Evolutionary conservation across 2,888 invertebrate species (phyloP), one percentile per base, ranked within the genome.

Genomic region (Miltochrista miniata): DNA sequence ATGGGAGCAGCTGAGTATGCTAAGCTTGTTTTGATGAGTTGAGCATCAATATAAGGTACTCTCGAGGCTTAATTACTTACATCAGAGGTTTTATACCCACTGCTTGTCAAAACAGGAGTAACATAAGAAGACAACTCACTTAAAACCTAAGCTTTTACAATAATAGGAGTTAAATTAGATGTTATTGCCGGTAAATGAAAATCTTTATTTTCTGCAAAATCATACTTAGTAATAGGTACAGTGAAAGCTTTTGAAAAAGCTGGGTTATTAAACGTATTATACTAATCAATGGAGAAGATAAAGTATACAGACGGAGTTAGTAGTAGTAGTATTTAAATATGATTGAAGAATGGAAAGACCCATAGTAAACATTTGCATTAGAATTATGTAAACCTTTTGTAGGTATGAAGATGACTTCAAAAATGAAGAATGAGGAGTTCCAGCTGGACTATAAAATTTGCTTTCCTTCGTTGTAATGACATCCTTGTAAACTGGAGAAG

Each of bases 1-100:
- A 62, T 42, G 0, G 79, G 74, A 10, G 74, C 66, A 34, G 76
- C 73, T 3, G 77, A 75, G 54, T 79, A 73, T 4, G 70, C 60
- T 7, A 74, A 56, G 49, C 61, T 58, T n/a, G 68, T 53, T 58
- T 71, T 75, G 38, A 66, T 43, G 29, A 68, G 58, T 42, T 64
- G 61, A 48, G 60, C 51, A 35, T 44, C 61, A 56, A 58, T 34
- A 31, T 54, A 48, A 34, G 60, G 65, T 8, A 45, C 31, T 34
- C 66, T 54, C 37, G 72, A 65, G 8, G 70, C 52, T 49, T 67
- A 74, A 4, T 70, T 55, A 12, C 69, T 64, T 0, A 72, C 38
- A 0, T 66, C 65, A 24, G 74, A 64, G 47, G 64, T 54, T 7
- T 59, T 24, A 35, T 52, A 54, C 24, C 58, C 62, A 61, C 42